Conservation (phyloP, 2,888 invertebrate species). For the Platycheirus rosarum region DNA sequence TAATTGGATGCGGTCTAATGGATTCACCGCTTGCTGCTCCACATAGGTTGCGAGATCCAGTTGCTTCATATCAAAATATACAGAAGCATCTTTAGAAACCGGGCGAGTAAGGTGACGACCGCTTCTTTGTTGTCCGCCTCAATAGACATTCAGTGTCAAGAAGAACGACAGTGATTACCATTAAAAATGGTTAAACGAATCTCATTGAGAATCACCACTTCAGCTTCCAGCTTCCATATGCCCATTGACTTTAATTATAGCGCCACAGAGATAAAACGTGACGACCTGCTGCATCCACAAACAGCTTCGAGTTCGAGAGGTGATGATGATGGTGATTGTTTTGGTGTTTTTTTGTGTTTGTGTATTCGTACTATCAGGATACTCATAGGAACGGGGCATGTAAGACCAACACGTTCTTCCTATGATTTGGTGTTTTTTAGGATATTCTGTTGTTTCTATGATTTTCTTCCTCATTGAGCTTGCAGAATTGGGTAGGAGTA, state of each 20-base stretch:
- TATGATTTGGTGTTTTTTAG: no score
- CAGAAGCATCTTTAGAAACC: not conserved
- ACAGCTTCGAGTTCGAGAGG: conserved; percentile 14
- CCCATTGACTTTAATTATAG: conserved; percentile 61
- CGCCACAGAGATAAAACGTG: conserved; percentile 54
- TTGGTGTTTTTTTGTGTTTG: conserved; percentile 6
- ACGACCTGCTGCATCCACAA: conserved; percentile 31
- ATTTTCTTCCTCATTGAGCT: no score
- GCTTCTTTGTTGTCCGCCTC: conserved; percentile 8
- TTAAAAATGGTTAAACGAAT: conserved; percentile 50
- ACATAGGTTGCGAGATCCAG: conserved; percentile 12
- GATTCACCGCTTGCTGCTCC: conserved; percentile 19
- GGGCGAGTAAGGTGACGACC: conserved; percentile 2
- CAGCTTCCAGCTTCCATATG: not conserved
- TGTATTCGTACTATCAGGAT: conserved; percentile 4
- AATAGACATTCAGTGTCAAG: conserved; percentile 43
- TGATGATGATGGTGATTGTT: conserved; percentile 45
- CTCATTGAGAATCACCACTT: conserved; percentile 44
- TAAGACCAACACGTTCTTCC: no score
- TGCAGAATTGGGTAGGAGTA: no score
- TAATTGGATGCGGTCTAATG: not conserved
- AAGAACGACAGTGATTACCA: conserved; percentile 66
- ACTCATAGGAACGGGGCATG: conserved; percentile 5
- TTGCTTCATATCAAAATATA: not conserved
- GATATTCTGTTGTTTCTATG: no score